A percentile compares a stretch with the other conserved stretches of the same genome.
Evolutionary conservation across 23 tunicate species (phyloP).

Genomic region (Halocynthia roretzi): DNA sequence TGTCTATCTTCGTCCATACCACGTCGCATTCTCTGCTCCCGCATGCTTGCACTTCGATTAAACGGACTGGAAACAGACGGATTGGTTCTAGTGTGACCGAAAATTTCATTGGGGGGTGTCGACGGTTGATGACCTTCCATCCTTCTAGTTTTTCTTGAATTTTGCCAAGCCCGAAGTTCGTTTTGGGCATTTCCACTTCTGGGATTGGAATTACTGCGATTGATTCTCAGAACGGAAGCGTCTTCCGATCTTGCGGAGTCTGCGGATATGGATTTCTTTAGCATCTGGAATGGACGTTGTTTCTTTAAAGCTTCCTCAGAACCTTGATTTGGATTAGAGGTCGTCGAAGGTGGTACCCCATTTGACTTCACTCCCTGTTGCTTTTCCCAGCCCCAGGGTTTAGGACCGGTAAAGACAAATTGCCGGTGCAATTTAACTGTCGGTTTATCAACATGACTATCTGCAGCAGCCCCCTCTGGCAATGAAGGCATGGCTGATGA

Average conservation of each 20-base stretch:
- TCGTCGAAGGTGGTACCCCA: no score
- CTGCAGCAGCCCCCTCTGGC: background rate
- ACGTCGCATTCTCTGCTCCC: conserved; percentile 8
- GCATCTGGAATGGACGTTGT: background rate
- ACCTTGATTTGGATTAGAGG: background rate
- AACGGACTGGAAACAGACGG: background rate
- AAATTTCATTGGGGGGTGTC: background rate
- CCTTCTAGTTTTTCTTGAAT: background rate
- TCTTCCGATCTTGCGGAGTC: background rate
- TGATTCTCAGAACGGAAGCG: background rate
- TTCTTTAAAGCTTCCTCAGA: background rate
- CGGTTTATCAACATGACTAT: no score
- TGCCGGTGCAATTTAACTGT: no score
- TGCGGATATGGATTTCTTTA: conserved; percentile 15
- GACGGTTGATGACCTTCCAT: background rate
- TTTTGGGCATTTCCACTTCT: background rate
- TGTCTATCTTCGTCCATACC: background rate
- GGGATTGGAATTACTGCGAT: conserved; percentile 24
- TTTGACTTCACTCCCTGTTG: background rate
- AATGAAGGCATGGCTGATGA: conserved; percentile 10
- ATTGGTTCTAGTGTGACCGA: background rate
- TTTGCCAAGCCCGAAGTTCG: background rate
- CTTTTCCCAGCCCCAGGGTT: background rate
- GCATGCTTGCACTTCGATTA: conserved; percentile 20
- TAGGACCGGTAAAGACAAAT: background rate